Percentiles rank a stretch among this genome's conserved stretches.
phyloP scores from a whole-genome alignment of 2,797 vertebrate genomes.

The Notoglanidium macrostoma region DNA sequence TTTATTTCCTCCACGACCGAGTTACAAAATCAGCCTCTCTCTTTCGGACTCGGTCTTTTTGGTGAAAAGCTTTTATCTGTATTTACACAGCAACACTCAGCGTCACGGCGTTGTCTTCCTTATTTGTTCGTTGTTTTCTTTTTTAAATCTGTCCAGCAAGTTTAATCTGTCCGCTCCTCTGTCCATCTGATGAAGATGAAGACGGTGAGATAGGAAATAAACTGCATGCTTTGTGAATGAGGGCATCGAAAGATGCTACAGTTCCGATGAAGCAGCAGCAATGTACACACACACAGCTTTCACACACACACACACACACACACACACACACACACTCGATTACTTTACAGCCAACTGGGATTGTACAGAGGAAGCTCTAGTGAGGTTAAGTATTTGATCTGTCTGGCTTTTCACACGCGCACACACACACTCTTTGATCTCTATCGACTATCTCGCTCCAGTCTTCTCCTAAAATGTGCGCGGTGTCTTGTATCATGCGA shows the following conservation, averaged over 20 bases:
- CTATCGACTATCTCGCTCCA: neutral
- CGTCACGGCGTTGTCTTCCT: neutral
- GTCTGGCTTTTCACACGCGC: neutral
- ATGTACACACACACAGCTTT: slow-evolving; percentile 4
- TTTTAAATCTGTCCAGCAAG: neutral
- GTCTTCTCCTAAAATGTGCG: slow-evolving; percentile 22
- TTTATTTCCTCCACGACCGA: neutral
- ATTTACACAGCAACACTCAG: slow-evolving; percentile 23
- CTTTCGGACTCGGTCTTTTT: slow-evolving; percentile 23
- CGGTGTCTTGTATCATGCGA: slow-evolving; percentile 66
- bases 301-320: slow-evolving; percentile 18
- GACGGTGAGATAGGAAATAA: slow-evolving; percentile 40
- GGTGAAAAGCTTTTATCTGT: slow-evolving; percentile 48
- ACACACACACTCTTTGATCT: slow-evolving; percentile 4
- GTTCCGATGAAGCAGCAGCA: slow-evolving; percentile 39
- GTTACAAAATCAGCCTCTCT: neutral
- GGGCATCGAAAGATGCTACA: slow-evolving; percentile 18
- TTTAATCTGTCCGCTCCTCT: slow-evolving; percentile 38
- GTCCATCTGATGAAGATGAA: slow-evolving; percentile 57
- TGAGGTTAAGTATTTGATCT: slow-evolving; percentile 38
- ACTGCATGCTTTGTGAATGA: slow-evolving; percentile 64
- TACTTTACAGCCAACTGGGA: slow-evolving; percentile 23
- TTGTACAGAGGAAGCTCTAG: slow-evolving; percentile 39
- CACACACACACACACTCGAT: slow-evolving; percentile 26
- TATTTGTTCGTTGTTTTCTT: neutral